Conservation (phyloP, 2,797 vertebrate genomes). For the Malurus leucopterus region DNA sequence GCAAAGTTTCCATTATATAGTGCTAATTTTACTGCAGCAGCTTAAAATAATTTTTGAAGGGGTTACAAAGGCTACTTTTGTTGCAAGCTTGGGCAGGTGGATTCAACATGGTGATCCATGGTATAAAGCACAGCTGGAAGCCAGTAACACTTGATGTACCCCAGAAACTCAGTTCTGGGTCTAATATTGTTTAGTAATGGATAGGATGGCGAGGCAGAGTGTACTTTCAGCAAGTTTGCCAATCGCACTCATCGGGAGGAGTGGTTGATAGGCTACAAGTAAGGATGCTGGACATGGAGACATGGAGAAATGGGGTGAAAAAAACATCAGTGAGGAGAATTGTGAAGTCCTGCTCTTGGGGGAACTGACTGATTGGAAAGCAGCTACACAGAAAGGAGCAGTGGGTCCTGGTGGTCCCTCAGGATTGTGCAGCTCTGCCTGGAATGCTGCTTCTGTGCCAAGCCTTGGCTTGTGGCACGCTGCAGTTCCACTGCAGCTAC, state of each 20-base stretch:
- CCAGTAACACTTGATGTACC: neutral
- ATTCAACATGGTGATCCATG: neutral
- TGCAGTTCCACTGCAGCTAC: rapidly evolving
- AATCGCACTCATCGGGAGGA: neutral
- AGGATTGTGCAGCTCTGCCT: neutral
- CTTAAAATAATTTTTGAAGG: neutral
- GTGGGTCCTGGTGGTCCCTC: rapidly evolving
- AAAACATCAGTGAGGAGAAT: neutral
- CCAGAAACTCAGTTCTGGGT: neutral
- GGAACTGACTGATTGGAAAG: neutral
- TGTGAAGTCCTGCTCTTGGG: neutral
- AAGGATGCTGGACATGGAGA: neutral
- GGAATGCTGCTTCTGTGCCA: neutral
- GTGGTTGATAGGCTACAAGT: neutral
- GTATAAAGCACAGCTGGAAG: neutral
- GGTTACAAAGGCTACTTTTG: neutral
- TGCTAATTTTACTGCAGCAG: neutral
- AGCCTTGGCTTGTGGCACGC: rapidly evolving
- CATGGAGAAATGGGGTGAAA: neutral
- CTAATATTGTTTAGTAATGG: neutral
- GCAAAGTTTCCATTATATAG: conserved; percentile 60
- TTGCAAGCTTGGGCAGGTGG: neutral
- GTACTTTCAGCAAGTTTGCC: neutral
- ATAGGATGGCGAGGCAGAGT: neutral
- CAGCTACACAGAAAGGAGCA: neutral